Conservation (phyloP, 2,797 vertebrate species). For the Arnoldichthys spilopterus region DNA sequence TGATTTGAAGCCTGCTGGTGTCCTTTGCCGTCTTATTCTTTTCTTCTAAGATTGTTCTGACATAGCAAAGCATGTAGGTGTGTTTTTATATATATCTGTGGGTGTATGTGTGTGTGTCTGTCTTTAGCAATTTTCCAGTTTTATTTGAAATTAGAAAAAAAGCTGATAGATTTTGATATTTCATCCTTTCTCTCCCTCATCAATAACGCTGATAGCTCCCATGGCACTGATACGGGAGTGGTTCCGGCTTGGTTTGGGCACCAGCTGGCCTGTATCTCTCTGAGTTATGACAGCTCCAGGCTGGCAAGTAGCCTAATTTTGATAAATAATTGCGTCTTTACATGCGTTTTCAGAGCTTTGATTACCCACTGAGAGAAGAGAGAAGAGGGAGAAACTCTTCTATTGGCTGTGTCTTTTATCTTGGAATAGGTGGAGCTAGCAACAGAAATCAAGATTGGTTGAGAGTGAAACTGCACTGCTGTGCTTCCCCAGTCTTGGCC, state of each 20-base stretch:
- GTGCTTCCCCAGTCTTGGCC: not conserved
- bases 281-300: constrained; percentile 71
- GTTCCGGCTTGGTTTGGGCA: constrained; percentile 41
- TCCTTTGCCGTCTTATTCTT: no score
- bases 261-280: constrained; percentile 57
- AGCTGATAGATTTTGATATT: constrained; percentile 3
- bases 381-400: constrained; percentile 61
- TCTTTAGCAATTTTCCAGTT: no score
- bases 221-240: not conserved
- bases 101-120: no score
- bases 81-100: no score
- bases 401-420: constrained; percentile 61
- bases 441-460: constrained; percentile 51
- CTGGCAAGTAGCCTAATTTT: constrained; percentile 77
- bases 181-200: constrained; percentile 1
- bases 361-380: constrained; percentile 62
- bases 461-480: constrained; percentile 65
- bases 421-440: constrained; percentile 3
- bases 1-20: no score
- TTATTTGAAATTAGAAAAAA: no score
- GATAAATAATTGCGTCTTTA: constrained; percentile 75
- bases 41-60: no score
- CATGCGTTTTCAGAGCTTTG: constrained; percentile 75
- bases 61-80: no score
- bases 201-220: constrained; percentile 19